Evolutionary conservation across 2,113 vertebrate genomes (phyloP).

Genomic region (Synchiropus splendidus): DNA sequence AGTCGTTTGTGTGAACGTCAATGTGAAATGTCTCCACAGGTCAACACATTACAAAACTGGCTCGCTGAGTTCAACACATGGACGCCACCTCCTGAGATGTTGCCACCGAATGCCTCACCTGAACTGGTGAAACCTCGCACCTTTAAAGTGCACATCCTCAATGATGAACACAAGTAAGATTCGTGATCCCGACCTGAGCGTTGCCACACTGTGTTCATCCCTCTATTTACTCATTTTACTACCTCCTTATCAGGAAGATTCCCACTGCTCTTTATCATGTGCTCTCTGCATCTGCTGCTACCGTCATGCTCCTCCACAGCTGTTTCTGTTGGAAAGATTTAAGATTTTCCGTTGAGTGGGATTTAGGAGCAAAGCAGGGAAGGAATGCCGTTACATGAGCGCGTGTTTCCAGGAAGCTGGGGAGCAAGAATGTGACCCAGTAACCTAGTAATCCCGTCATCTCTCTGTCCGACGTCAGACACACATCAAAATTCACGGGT

Average conservation of each 20-base stretch:
- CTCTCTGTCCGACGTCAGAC: no score
- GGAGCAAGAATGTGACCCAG: conserved; percentile 11
- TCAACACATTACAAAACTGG: conserved; percentile 97
- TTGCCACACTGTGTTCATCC: no score
- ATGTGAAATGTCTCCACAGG: conserved; percentile 55
- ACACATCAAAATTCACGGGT: no score
- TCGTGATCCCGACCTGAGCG: no score
- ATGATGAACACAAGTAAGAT: conserved; percentile 97
- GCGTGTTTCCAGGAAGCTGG: neutral
- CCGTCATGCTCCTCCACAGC: conserved; percentile 7
- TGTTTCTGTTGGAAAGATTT: conserved; percentile 14
- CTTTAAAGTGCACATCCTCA: conserved; percentile 94
- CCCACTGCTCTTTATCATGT: no score
- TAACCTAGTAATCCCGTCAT: conserved; percentile 5
- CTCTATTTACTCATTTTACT: no score
- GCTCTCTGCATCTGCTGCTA: no score
- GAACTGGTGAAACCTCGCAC: conserved; percentile 73
- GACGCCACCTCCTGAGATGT: conserved; percentile 79
- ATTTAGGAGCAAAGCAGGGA: neutral
- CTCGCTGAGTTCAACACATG: conserved; percentile 92
- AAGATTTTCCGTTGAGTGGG: neutral
- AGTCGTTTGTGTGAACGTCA: neutral
- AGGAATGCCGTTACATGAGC: conserved; percentile 1
- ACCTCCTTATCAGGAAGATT: no score
- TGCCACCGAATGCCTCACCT: conserved; percentile 71